These are phyloP conservation scores for Leucozona laternaria DNA, from an alignment of 2,888 invertebrate genomes.

Conservation along the genomic window DNA sequence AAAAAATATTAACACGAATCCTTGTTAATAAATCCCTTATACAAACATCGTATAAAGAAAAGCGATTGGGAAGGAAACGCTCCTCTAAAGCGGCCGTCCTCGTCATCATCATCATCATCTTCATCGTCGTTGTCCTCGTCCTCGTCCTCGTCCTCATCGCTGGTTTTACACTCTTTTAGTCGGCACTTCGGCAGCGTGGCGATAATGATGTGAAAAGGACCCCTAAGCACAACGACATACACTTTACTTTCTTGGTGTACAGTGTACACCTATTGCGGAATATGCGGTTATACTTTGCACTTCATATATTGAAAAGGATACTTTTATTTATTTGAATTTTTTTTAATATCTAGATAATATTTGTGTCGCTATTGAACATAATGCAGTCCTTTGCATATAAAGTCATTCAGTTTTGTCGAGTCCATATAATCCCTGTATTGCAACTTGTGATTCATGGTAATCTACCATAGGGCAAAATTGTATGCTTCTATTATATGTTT, in stretches of 20 bases:
- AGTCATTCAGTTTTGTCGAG: slow-evolving; percentile 34
- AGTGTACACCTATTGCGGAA: background rate
- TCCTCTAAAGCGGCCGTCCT: slow-evolving; percentile 31
- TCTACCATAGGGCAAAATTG: background rate
- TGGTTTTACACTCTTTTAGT: slow-evolving; percentile 10
- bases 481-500: background rate
- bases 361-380: slow-evolving; percentile 36
- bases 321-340: slow-evolving; percentile 5
- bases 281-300: slow-evolving; percentile 13
- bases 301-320: slow-evolving; percentile 16
- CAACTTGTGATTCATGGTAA: slow-evolving; percentile 38
- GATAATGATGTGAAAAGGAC: slow-evolving; percentile 64
- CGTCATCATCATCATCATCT: background rate
- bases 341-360: background rate
- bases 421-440: slow-evolving; percentile 39
- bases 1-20: slow-evolving; percentile 58
- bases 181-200: background rate
- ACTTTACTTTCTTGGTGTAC: slow-evolving; percentile 28
- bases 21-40: slow-evolving; percentile 59
- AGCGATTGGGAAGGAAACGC: slow-evolving; percentile 41
- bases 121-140: background rate
- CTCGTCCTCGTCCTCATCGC: no score
- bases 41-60: slow-evolving; percentile 25
- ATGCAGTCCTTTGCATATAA: slow-evolving; percentile 51
- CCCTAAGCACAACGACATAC: slow-evolving; percentile 15